Conservation (phyloP, 1,140 invertebrate species). For the Helicoverpa armigera region DNA sequence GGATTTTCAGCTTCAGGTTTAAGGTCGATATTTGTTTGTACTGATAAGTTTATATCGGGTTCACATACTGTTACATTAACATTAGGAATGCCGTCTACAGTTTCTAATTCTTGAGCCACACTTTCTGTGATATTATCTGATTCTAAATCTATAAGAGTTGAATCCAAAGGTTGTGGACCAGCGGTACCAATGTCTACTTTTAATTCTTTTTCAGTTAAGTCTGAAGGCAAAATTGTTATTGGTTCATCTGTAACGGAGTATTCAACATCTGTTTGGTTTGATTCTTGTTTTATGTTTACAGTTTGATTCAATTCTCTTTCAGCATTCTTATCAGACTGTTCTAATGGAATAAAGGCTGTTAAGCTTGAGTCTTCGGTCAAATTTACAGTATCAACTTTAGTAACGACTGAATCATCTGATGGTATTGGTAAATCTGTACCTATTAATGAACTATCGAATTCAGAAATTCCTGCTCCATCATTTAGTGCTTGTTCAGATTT, state of each 20-base stretch:
- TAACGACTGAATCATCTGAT: too few species aligned
- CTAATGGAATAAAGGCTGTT: too few species aligned
- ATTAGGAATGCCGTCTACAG: background rate
- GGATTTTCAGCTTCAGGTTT: background rate
- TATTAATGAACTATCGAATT: background rate
- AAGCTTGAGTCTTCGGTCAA: too few species aligned
- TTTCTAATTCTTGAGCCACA: too few species aligned
- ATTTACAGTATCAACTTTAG: too few species aligned
- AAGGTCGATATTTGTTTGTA: background rate
- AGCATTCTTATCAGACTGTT: too few species aligned
- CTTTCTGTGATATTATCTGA: background rate
- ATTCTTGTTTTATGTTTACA: background rate
- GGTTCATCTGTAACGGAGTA: background rate
- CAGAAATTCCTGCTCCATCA: too few species aligned
- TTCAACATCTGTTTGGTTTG: background rate
- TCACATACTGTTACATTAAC: background rate
- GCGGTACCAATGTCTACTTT: too few species aligned
- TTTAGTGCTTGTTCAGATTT: too few species aligned
- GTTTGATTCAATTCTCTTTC: background rate
- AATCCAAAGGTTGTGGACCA: background rate
- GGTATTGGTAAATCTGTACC: background rate
- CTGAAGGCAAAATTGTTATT: background rate
- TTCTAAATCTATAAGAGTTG: background rate
- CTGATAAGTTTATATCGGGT: background rate
- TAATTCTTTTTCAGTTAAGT: background rate